Evolutionary conservation across 2,888 invertebrate species (phyloP).

Genomic region (Panopea generosa): DNA sequence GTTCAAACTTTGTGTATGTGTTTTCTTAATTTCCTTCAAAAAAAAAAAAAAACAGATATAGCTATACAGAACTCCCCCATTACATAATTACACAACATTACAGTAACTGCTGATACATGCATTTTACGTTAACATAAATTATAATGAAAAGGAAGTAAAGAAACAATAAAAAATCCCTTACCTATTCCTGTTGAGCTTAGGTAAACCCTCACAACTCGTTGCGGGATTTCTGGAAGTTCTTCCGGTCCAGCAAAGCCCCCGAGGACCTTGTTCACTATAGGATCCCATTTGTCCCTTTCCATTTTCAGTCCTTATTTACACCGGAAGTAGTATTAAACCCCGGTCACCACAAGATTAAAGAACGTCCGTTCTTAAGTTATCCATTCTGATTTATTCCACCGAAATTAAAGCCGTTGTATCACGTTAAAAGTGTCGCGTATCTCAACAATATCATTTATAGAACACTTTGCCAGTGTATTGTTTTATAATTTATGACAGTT

Average conservation of each 20-base stretch:
- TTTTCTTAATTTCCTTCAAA: too few relatives aligned
- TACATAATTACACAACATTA: too few relatives aligned
- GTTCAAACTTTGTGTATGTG: too few relatives aligned
- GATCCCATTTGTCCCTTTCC: slow-evolving; percentile 48
- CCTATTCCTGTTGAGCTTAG: slow-evolving; percentile 76
- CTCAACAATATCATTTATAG: neutral
- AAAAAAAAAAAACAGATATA: too few relatives aligned
- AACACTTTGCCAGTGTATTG: slow-evolving; percentile 2
- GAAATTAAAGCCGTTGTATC: too few relatives aligned
- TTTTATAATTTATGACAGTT: slow-evolving; percentile 24
- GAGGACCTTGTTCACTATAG: slow-evolving; percentile 55
- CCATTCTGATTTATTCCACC: too few relatives aligned
- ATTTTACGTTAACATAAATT: too few relatives aligned
- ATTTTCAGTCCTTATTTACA: slow-evolving; percentile 7
- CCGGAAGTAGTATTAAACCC: neutral
- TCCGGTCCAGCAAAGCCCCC: slow-evolving; percentile 61
- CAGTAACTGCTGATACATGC: too few relatives aligned
- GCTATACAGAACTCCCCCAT: too few relatives aligned
- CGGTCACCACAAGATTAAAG: neutral
- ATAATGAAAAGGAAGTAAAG: too few relatives aligned
- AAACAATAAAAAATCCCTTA: slow-evolving; percentile 54
- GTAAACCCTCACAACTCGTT: slow-evolving; percentile 74
- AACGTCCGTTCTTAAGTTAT: neutral
- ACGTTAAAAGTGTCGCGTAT: too few relatives aligned
- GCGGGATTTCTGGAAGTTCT: slow-evolving; percentile 70